A percentile compares a stretch with the other conserved stretches of the same genome.
Evolutionary conservation across 2,113 vertebrate species (phyloP).

Genomic region (Phocoena phocoena): DNA sequence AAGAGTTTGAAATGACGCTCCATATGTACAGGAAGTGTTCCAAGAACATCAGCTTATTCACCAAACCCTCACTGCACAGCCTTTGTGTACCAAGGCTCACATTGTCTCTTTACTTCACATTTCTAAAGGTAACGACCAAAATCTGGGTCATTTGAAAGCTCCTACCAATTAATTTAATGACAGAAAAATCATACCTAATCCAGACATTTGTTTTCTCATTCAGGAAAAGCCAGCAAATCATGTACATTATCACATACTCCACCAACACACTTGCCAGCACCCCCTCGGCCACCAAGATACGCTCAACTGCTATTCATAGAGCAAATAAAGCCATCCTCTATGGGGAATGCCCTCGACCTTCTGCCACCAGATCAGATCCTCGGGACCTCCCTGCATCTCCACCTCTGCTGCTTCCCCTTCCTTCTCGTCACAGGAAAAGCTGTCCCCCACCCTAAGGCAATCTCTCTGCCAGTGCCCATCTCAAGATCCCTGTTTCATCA

Average conservation of each 20-base stretch:
- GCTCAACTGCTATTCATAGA: background rate
- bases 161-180: background rate
- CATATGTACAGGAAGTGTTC: slow-evolving; percentile 17
- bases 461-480: background rate
- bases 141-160: background rate
- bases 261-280: background rate
- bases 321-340: background rate
- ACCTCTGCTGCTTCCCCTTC: background rate
- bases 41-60: background rate
- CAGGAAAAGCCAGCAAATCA: slow-evolving; percentile 1
- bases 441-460: background rate
- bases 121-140: slow-evolving; percentile 15
- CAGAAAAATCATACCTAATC: slow-evolving; percentile 36
- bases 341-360: background rate
- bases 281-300: background rate
- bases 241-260: background rate
- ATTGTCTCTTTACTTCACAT: background rate
- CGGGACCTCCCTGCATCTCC: background rate
- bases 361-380: background rate
- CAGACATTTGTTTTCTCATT: background rate
- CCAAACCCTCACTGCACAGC: background rate
- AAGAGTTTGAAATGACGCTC: slow-evolving; percentile 30
- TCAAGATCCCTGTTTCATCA: background rate
- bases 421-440: background rate
- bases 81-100: background rate